Evolutionary conservation across 2,888 invertebrate genomes (phyloP), one percentile per base, ranked within the genome.

Genomic region (Colletes collaris): DNA sequence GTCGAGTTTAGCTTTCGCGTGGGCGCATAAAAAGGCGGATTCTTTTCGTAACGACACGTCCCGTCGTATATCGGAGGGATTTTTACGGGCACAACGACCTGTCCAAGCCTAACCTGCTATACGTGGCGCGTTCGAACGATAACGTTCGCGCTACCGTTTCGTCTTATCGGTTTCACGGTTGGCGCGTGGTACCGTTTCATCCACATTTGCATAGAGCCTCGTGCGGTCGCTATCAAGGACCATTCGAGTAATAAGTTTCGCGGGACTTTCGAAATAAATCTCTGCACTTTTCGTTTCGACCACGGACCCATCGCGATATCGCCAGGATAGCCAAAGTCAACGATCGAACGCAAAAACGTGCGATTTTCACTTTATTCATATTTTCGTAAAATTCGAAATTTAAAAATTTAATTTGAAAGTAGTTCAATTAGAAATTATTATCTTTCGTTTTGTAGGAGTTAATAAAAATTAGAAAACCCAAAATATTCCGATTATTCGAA

Each of bases 111-210:
- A 78, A 80, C 73, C 78, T 78, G 81, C 83, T 87, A 83, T 81
- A 77, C 73, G 81, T 62, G 60, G 58, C 73, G 69, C 66, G 53
- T 63, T 74, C 65, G 65, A 69, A 64, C 72, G 88, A 85, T 88
- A 88, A 86, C 59, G 35, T 74, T 75, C 76, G 67, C 81, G 82
- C 82, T 84, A 87, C 76, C 76, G 83, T 76, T 82, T 72, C 58
- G 81, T 81, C 81, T 88, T 87, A 85, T 88, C 87, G 83, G 16
- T 69, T 67, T 50, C 56, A n/a, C 55, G 66, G 60, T 66, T 76
- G 40, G 68, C 66, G 40, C 66, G 19, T 66, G 59, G 72, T 80
- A 78, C 84, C 81, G 88, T 85, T 83, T 82, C 67, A 76, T 82
- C 65, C 60, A 56, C 76, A 81, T 85, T 83, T 84, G 82, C 82